phyloP scores from a whole-genome alignment of 1,140 invertebrate species.

The Antheraea mylitta region DNA sequence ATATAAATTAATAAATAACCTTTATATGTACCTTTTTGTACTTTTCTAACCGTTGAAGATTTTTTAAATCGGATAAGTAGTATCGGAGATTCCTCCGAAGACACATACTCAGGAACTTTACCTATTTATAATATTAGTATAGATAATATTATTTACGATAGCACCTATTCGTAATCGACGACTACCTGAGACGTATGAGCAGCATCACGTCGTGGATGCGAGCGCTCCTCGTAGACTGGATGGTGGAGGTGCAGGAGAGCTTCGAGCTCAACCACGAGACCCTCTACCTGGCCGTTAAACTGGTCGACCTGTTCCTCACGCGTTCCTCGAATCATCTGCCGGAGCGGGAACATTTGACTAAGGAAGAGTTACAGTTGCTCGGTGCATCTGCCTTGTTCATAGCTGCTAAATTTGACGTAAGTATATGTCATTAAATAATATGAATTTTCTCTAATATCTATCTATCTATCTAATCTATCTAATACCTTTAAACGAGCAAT shows the following conservation, averaged over 20 bases:
- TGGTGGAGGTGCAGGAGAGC: conserved; percentile 98
- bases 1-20: too few species aligned
- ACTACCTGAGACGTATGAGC: conserved; percentile 90
- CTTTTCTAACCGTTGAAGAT: too few species aligned
- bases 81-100: too few species aligned
- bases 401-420: conserved; percentile 97
- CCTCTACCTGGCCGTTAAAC: conserved; percentile 96
- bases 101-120: too few species aligned
- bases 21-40: too few species aligned
- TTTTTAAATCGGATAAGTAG: too few species aligned
- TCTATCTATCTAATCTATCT: too few species aligned
- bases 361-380: conserved; percentile 92
- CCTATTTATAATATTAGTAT: too few species aligned
- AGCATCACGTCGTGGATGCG: conserved; percentile 91
- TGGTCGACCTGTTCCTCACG: conserved; percentile 94
- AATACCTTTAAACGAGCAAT: too few species aligned
- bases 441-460: too few species aligned
- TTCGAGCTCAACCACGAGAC: conserved; percentile 99
- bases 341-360: conserved; percentile 81
- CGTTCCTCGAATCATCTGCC: conserved; percentile 44
- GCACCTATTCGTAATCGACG: conserved; percentile 84
- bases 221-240: conserved; percentile 97
- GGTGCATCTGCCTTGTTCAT: conserved; percentile 95
- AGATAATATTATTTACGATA: conserved; percentile 40
- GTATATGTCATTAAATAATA: too few species aligned